Evolutionary conservation across 2,797 vertebrate species (phyloP), one percentile per base, ranked within the genome.

Genomic region (Schizothorax lantsangensis): DNA sequence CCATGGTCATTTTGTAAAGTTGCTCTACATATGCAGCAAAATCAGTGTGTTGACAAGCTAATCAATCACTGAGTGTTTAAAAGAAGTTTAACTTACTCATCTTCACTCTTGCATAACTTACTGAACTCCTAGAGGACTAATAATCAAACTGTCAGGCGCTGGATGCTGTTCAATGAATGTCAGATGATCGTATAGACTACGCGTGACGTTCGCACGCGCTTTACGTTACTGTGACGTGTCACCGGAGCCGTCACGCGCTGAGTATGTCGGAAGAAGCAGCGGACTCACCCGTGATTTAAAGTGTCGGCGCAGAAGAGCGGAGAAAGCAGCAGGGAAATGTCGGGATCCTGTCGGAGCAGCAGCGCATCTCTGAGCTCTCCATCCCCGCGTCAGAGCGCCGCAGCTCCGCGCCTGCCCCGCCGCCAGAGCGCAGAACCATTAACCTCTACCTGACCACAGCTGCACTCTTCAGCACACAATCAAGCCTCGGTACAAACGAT

Each of bases 301-400:
- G 73, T 49, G 7, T 69, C 30, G 54, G 26, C 8, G 71, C 30
- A 36, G 79, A 52, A 38, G 30, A 59, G 45, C 66, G 77, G 83
- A 73, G 19, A 74, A 64, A 40, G 74, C 81, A 45, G n/a, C 80
- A 33, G 83, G 74, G 78, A 57, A 68, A 69, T n/a, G 30, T 85
- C 73, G 62, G 80, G 5, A 84, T 77, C 47, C 82, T 71, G 79
- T 71, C n/a, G 43, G 40, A 68, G 86, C 59, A 84, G 52, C 40
- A 81, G 91, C 91, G 92, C 92, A 90, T 93, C 92, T 91, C 88
- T 43, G 86, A 45, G 88, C 88, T 91, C 92, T 93, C 92, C 92
- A 74, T 75, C 71, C 66, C 36, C 84, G 80, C 84, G 73, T 69
- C 52, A 78, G 72, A 75, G 64, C 73, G 59, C 77, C 78, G 62